phyloP scores from a whole-genome alignment of 2,888 invertebrate species.

The Laothoe populi region DNA sequence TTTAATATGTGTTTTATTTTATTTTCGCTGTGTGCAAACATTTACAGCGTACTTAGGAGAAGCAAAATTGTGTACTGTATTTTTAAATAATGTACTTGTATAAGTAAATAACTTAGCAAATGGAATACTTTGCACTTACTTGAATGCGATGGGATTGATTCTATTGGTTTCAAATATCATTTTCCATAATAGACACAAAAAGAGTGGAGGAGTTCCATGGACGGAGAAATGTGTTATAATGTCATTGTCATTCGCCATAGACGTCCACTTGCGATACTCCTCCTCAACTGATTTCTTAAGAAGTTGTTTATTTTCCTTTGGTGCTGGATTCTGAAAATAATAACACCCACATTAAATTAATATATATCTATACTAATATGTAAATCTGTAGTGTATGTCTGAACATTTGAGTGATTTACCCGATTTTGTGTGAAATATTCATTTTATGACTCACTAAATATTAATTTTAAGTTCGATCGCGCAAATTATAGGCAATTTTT shows the following conservation, averaged over 20 bases:
- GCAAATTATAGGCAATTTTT: no score
- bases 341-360: conserved; percentile 2
- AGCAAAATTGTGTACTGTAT: no score
- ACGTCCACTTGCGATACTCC: conserved; percentile 98
- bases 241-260: conserved; percentile 98
- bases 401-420: no score
- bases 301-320: conserved; percentile 95
- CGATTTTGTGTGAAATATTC: no score
- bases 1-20: no score
- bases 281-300: conserved; percentile 97
- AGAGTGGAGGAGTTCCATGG: conserved; percentile 96
- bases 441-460: no score
- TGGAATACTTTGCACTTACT: conserved; percentile 80
- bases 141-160: conserved; percentile 97
- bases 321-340: conserved; percentile 87
- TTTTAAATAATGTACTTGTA: background rate
- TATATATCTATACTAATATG: no score
- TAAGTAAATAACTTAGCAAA: background rate
- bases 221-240: conserved; percentile 98
- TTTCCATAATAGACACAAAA: conserved; percentile 97
- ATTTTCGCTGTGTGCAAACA: no score
- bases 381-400: no score
- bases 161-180: conserved; percentile 97
- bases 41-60: no score
- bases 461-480: no score